Evolutionary conservation across 2,888 invertebrate genomes (phyloP).

Genomic region (Eupithecia centaureata): DNA sequence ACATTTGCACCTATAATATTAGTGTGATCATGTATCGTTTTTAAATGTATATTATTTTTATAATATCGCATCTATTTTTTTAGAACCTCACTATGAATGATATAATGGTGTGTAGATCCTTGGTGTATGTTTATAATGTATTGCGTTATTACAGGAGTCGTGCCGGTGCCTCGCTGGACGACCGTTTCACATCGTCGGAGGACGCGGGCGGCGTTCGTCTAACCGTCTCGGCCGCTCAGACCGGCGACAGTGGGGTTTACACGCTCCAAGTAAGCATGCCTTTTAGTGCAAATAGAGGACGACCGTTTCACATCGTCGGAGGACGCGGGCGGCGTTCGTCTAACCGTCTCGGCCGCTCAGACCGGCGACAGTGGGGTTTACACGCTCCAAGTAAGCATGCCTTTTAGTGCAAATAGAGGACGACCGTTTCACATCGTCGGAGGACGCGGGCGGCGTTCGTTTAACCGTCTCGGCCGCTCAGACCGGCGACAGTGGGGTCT

Average conservation of each 20-base stretch:
- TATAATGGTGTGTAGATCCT: too few species aligned
- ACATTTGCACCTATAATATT: too few species aligned
- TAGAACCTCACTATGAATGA: not conserved
- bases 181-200: conserved; percentile 86
- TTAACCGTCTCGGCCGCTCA: conserved; percentile 90
- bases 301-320: conserved; percentile 86
- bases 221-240: conserved; percentile 89
- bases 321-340: conserved; percentile 86
- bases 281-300: too few species aligned
- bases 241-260: conserved; percentile 90
- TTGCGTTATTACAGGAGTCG: conserved; percentile 64
- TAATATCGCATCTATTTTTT: too few species aligned
- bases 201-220: conserved; percentile 88
- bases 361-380: conserved; percentile 90
- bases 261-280: conserved; percentile 85
- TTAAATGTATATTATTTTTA: too few species aligned
- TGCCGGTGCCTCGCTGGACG: conserved; percentile 86
- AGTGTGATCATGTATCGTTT: too few species aligned
- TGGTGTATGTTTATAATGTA: not conserved
- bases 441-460: conserved; percentile 86
- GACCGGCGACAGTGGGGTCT: conserved; percentile 89
- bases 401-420: too few species aligned
- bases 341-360: conserved; percentile 90
- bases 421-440: conserved; percentile 86
- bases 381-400: conserved; percentile 85